These are phyloP conservation scores for Eremophila alpestris DNA, from an alignment of 2,797 vertebrate species.

Conservation along the genomic window DNA sequence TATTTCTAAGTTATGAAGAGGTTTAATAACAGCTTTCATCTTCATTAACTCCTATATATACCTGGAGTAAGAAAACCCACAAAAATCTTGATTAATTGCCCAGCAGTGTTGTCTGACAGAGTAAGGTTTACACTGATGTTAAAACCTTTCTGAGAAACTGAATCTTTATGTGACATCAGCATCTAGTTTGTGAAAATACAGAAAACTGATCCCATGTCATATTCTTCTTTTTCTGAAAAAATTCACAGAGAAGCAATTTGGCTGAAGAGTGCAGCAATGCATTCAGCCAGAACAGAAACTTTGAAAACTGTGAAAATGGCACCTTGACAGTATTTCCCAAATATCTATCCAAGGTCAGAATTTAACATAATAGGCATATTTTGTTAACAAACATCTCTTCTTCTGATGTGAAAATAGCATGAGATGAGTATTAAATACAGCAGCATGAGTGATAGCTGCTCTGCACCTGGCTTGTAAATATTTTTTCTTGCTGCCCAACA, in stretches of 20 bases:
- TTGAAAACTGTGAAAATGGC: not conserved
- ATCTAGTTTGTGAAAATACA: not conserved
- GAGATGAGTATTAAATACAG: not conserved
- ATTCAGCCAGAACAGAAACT: not conserved
- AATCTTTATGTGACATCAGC: not conserved
- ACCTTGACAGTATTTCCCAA: not conserved
- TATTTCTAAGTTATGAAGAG: constrained; percentile 53
- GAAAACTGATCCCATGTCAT: not conserved
- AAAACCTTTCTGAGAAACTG: not conserved
- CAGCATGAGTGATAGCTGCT: not conserved
- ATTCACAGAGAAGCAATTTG: not conserved
- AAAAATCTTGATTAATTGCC: not conserved
- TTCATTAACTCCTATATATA: constrained; percentile 48
- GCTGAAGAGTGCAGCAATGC: not conserved
- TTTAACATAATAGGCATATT: not conserved
- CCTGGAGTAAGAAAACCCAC: not conserved
- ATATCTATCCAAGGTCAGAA: not conserved
- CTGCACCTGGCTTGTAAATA: not conserved
- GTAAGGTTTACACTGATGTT: not conserved
- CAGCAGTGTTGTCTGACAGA: not conserved
- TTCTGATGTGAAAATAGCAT: not conserved
- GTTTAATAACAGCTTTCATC: constrained; percentile 59
- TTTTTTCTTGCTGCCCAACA: not conserved
- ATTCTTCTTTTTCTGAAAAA: not conserved
- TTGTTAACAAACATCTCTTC: not conserved